Percentiles rank a stretch among this genome's conserved stretches.
Evolutionary conservation across 1,140 invertebrate species (phyloP).

Genomic region (Heliothis subflexa): DNA sequence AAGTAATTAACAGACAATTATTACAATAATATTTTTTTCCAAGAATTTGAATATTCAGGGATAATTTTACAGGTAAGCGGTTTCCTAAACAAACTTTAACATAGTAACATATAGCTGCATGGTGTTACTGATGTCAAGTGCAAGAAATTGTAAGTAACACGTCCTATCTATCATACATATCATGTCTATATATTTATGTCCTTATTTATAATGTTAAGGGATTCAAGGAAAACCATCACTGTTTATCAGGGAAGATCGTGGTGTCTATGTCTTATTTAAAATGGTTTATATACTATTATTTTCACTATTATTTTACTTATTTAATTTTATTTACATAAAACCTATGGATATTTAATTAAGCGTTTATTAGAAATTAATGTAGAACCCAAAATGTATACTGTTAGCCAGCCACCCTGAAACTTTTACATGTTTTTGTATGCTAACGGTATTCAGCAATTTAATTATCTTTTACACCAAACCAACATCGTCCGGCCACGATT

Average conservation of each 20-base stretch:
- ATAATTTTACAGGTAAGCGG: too few species aligned
- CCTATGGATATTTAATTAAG: neutral
- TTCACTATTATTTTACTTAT: too few species aligned
- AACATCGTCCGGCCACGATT: neutral
- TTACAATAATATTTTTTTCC: too few species aligned
- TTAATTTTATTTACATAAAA: neutral
- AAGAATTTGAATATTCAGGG: too few species aligned
- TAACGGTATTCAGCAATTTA: neutral
- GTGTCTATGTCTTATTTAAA: neutral
- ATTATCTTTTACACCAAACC: neutral
- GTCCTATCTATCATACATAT: conserved; percentile 33
- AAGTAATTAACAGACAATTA: too few species aligned
- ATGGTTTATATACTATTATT: too few species aligned
- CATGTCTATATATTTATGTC: conserved; percentile 14
- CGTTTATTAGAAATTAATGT: neutral
- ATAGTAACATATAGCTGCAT: neutral
- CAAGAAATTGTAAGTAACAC: neutral
- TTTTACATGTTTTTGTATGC: neutral
- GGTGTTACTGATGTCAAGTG: neutral
- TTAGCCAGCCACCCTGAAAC: conserved; percentile 8
- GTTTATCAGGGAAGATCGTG: neutral
- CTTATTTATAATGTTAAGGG: neutral
- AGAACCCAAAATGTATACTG: conserved; percentile 13
- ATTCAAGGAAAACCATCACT: conserved; percentile 3
- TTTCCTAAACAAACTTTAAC: neutral